Evolutionary conservation across 1,140 invertebrate genomes (phyloP).

Genomic region (Epicauta chinensis): DNA sequence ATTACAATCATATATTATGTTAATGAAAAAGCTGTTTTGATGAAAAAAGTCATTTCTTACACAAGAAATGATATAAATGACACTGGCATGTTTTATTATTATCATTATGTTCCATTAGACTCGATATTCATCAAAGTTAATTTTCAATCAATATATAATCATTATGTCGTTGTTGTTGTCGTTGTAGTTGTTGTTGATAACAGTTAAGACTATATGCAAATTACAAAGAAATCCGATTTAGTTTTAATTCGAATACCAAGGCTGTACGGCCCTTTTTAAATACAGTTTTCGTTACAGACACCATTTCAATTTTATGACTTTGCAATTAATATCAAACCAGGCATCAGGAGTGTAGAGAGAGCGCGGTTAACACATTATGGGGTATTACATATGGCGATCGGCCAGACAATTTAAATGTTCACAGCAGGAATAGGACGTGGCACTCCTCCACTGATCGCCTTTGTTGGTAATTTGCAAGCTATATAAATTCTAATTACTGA

Average conservation of each 20-base stretch:
- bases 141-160: too few relatives aligned
- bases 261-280: too few relatives aligned
- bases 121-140: too few relatives aligned
- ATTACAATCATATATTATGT: slow-evolving; percentile 20
- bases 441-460: not conserved
- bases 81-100: too few relatives aligned
- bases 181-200: too few relatives aligned
- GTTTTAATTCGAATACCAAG: too few relatives aligned
- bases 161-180: too few relatives aligned
- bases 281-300: slow-evolving; percentile 1
- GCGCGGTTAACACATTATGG: slow-evolving; percentile 17
- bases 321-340: slow-evolving; percentile 16
- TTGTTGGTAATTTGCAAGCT: slow-evolving; percentile 17
- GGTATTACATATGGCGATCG: slow-evolving; percentile 7
- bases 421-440: not conserved
- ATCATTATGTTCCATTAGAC: too few relatives aligned
- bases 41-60: too few relatives aligned
- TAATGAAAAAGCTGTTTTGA: slow-evolving; percentile 4
- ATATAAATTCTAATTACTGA: slow-evolving; percentile 17
- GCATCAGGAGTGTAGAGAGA: slow-evolving; percentile 15
- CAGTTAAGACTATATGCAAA: too few relatives aligned
- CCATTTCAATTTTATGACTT: slow-evolving; percentile 8
- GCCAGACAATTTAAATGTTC: not conserved
- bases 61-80: too few relatives aligned
- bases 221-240: too few relatives aligned